Conservation (phyloP, 2,797 vertebrate genomes). For the Malurus leucopterus region DNA sequence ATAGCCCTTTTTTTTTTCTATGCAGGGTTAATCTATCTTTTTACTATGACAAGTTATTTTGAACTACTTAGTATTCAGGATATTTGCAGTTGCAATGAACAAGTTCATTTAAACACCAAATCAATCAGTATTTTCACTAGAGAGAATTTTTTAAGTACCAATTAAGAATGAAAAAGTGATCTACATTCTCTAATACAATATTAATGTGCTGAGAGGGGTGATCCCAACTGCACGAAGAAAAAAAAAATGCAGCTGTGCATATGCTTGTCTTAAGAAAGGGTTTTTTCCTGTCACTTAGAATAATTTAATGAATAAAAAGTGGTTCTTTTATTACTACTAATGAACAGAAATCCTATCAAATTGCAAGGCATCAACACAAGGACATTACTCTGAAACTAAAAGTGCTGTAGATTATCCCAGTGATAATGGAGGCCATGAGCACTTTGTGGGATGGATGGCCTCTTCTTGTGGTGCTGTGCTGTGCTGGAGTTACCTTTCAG, state of each 20-base stretch:
- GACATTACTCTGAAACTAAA: conserved; percentile 22
- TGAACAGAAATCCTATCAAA: conserved; percentile 52
- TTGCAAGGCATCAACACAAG: conserved; percentile 23
- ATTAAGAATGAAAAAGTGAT: conserved; percentile 89
- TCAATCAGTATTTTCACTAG: conserved; percentile 88
- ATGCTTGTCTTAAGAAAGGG: conserved; percentile 32
- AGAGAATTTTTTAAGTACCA: conserved; percentile 88
- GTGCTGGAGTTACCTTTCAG: neutral
- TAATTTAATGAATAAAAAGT: conserved; percentile 86
- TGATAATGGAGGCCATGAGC: conserved; percentile 15
- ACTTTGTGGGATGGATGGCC: conserved; percentile 30
- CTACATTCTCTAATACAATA: conserved; percentile 81
- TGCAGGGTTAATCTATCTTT: conserved; percentile 80
- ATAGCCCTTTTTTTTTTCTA: conserved; percentile 71
- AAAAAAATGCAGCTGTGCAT: conserved; percentile 43
- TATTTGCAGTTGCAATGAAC: conserved; percentile 85
- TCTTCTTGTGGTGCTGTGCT: neutral
- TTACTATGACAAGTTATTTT: conserved; percentile 75
- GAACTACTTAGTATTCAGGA: conserved; percentile 80
- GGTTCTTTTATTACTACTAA: conserved; percentile 78
- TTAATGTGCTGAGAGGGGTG: conserved; percentile 89
- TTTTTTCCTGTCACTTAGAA: conserved; percentile 78
- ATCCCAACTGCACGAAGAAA: conserved; percentile 83
- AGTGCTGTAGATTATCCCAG: neutral
- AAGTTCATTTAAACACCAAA: conserved; percentile 88